Percentiles rank a stretch among this genome's conserved stretches.
phyloP scores from a whole-genome alignment of 2,797 vertebrate genomes.

The Pipistrellus nathusii region DNA sequence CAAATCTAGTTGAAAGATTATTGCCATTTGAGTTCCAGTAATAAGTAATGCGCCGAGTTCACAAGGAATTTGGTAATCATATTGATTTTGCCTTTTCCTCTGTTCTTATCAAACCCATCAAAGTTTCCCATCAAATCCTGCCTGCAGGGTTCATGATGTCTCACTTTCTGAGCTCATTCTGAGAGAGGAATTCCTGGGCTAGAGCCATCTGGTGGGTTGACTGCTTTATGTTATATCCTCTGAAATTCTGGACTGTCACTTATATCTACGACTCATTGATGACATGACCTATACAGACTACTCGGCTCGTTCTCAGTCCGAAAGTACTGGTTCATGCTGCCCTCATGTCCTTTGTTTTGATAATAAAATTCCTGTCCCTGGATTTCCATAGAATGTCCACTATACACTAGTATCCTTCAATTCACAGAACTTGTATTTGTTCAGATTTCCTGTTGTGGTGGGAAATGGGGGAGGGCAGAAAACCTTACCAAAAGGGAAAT shows the following conservation, averaged over 20 bases:
- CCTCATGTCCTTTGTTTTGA: neutral
- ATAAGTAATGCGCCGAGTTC: neutral
- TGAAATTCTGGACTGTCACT: neutral
- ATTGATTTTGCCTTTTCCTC: neutral
- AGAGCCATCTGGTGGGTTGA: slow-evolving; percentile 47
- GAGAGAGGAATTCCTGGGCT: neutral
- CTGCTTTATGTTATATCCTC: slow-evolving; percentile 44
- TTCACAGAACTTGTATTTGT: neutral
- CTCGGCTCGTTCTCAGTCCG: neutral
- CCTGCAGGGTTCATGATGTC: neutral
- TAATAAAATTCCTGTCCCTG: neutral
- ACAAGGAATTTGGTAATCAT: neutral
- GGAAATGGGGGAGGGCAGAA: no score
- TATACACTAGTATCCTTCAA: neutral
- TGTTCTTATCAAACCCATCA: neutral
- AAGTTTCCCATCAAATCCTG: neutral
- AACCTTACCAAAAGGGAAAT: neutral
- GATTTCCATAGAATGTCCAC: neutral
- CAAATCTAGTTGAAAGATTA: neutral
- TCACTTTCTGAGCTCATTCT: slow-evolving; percentile 56
- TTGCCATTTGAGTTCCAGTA: slow-evolving; percentile 2
- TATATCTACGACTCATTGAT: neutral
- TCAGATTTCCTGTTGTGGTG: neutral
- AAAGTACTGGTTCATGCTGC: neutral
- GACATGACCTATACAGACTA: neutral